Evolutionary conservation across 2,797 vertebrate species (phyloP).

Genomic region (Gymnothorax reevesii): DNA sequence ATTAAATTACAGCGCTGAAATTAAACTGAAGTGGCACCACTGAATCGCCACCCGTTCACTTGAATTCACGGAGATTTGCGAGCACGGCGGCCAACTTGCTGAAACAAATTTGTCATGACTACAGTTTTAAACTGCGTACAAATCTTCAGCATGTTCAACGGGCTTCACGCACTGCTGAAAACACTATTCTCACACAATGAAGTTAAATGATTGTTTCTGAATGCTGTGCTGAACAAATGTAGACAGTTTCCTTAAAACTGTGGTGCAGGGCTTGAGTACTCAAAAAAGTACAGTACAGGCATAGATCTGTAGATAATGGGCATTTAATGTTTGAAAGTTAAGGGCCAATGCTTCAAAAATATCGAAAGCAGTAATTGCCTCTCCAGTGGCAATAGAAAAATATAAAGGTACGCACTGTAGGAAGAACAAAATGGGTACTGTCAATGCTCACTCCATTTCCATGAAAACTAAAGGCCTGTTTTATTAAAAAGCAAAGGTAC

Average conservation of each 20-base stretch:
- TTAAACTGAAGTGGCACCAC: conserved; percentile 56
- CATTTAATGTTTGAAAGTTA: neutral
- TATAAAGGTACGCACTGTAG: neutral
- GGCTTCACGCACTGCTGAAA: neutral
- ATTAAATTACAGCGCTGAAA: conserved; percentile 74
- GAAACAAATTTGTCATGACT: neutral
- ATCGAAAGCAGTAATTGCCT: neutral
- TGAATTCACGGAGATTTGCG: neutral
- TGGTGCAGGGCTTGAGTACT: neutral
- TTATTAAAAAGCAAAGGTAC: neutral
- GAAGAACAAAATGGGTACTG: neutral
- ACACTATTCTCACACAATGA: neutral
- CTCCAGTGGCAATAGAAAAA: neutral
- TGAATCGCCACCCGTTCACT: neutral
- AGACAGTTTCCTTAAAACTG: neutral
- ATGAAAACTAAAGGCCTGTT: neutral
- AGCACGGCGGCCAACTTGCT: neutral
- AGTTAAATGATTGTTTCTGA: neutral
- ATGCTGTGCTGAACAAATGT: neutral
- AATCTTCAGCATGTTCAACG: neutral
- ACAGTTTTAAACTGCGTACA: neutral
- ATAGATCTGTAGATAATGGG: neutral
- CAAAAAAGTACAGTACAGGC: neutral
- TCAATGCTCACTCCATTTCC: neutral
- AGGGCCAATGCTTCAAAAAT: neutral